Evolutionary conservation across 1,140 invertebrate species (phyloP).

Genomic region (Helicorthomorpha holstii): DNA sequence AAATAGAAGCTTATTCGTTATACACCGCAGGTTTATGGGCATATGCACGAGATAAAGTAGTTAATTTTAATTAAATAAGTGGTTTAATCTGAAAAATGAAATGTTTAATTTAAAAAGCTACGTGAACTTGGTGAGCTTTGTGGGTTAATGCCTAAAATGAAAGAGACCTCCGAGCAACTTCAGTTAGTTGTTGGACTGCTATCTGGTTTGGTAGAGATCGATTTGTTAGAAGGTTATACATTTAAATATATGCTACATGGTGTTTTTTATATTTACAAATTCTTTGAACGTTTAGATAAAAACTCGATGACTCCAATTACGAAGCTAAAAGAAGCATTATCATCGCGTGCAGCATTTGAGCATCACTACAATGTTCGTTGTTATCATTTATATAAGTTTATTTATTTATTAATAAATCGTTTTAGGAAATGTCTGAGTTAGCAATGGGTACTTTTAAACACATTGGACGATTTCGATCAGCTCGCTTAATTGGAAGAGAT

Average conservation of each 20-base stretch:
- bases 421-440: slow-evolving; percentile 70
- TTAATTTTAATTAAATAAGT: slow-evolving; percentile 9
- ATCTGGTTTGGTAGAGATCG: slow-evolving; percentile 59
- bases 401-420: not conserved
- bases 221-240: no score
- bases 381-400: not conserved
- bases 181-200: slow-evolving; percentile 76
- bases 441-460: slow-evolving; percentile 95
- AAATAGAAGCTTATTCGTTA: slow-evolving; percentile 58
- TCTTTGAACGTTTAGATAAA: not conserved
- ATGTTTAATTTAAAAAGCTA: slow-evolving; percentile 45
- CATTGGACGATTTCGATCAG: slow-evolving; percentile 66
- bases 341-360: slow-evolving; percentile 72
- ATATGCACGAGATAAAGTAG: slow-evolving; percentile 77
- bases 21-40: slow-evolving; percentile 81
- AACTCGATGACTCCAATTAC: not conserved
- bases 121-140: slow-evolving; percentile 72
- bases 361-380: slow-evolving; percentile 61
- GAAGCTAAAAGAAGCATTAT: slow-evolving; percentile 73
- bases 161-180: slow-evolving; percentile 58
- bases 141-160: slow-evolving; percentile 72
- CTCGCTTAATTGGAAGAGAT: slow-evolving; percentile 70
- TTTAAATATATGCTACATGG: no score
- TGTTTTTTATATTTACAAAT: no score
- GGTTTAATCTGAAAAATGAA: not conserved